Conservation (phyloP, 2,888 invertebrate species). For the Conomelus anceps region DNA sequence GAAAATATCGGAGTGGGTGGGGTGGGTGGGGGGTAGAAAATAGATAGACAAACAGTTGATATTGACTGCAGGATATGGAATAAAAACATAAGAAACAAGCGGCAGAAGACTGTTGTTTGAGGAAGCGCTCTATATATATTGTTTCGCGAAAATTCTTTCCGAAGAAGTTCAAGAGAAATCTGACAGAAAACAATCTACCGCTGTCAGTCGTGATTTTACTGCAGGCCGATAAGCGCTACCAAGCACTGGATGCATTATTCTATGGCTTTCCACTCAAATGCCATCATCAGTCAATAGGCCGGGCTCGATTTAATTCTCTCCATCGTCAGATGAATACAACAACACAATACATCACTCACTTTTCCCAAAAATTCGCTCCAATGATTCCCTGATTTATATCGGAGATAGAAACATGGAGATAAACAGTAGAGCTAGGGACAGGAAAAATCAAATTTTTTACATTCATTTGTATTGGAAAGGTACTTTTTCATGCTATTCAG, state of each 20-base stretch:
- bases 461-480: no score
- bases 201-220: background rate
- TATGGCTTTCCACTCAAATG: background rate
- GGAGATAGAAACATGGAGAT: no score
- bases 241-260: background rate
- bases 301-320: background rate
- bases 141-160: background rate
- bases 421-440: no score
- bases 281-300: background rate
- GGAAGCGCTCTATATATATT: background rate
- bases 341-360: background rate
- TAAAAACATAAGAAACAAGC: background rate
- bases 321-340: background rate
- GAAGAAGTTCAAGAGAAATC: background rate
- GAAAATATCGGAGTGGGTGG: background rate
- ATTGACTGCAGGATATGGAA: background rate
- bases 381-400: no score
- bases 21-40: background rate
- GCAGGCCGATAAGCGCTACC: background rate
- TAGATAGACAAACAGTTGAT: background rate
- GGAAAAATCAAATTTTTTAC: no score
- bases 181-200: background rate
- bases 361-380: background rate
- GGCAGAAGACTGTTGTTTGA: background rate
- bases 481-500: no score